phyloP scores from a whole-genome alignment of 2,113 vertebrate genomes.

The Crotalus helleri region DNA sequence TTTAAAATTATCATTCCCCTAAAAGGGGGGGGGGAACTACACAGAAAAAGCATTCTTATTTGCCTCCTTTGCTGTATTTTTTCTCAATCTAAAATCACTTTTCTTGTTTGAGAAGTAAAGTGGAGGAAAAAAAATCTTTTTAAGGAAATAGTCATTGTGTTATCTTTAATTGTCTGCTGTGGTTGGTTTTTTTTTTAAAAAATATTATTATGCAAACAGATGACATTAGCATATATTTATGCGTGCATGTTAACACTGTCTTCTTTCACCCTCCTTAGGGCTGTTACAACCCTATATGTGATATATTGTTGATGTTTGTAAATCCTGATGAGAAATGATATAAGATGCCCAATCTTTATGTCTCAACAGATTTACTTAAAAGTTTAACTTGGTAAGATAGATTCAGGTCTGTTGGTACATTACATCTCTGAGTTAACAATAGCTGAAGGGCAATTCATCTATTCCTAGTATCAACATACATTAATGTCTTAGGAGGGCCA shows the following conservation, averaged over 20 bases:
- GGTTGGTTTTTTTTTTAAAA: background rate
- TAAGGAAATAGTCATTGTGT: background rate
- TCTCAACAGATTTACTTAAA: slow-evolving; percentile 55
- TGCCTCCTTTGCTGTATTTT: background rate
- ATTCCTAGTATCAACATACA: slow-evolving; percentile 37
- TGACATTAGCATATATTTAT: background rate
- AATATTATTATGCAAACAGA: background rate
- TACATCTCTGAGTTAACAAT: slow-evolving; percentile 33
- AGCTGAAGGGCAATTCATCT: slow-evolving; percentile 34
- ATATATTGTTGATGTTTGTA: slow-evolving; percentile 36
- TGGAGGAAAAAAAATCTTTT: background rate
- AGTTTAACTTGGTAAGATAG: slow-evolving; percentile 52
- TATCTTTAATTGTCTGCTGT: background rate
- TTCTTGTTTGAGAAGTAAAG: background rate
- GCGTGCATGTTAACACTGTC: background rate
- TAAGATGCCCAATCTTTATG: slow-evolving; percentile 50
- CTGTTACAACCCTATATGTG: background rate
- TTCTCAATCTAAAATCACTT: background rate
- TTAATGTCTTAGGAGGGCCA: slow-evolving; percentile 29
- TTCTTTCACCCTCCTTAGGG: background rate
- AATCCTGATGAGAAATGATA: slow-evolving; percentile 44
- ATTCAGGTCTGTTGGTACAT: slow-evolving; percentile 47
- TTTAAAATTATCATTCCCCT: background rate
- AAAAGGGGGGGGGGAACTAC: background rate
- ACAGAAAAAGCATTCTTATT: background rate